A percentile compares a stretch with the other conserved stretches of the same genome.
These are phyloP conservation scores for Sciurus vulgaris DNA, from an alignment of 2,797 vertebrate genomes.

Conservation along the genomic window DNA sequence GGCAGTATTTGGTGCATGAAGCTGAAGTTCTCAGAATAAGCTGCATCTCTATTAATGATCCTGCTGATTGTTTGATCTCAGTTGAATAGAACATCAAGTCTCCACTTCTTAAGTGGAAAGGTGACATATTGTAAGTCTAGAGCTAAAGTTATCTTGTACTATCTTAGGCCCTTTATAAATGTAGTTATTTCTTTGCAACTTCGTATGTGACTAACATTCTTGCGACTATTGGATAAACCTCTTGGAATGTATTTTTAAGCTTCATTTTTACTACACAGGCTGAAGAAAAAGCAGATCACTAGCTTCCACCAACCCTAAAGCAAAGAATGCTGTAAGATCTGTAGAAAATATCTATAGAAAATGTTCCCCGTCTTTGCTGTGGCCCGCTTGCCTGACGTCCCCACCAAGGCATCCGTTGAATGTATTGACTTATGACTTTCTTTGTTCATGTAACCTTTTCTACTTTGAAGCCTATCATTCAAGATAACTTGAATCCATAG, in stretches of 20 bases:
- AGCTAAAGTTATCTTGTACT: neutral
- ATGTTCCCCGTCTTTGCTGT: neutral
- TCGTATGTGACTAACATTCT: neutral
- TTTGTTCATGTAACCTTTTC: neutral
- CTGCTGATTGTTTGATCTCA: neutral
- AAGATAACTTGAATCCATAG: neutral
- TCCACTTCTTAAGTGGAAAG: neutral
- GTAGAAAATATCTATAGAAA: neutral
- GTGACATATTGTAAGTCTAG: neutral
- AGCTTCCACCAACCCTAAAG: neutral
- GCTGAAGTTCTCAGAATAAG: neutral
- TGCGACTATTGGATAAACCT: neutral
- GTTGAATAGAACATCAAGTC: neutral
- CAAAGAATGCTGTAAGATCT: neutral
- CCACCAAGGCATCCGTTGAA: neutral
- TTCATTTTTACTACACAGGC: neutral
- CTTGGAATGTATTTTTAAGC: neutral
- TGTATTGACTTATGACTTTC: neutral
- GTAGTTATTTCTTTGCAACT: neutral
- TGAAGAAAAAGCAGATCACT: neutral
- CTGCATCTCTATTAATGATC: neutral
- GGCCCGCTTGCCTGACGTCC: too few relatives aligned
- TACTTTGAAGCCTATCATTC: neutral
- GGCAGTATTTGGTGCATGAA: neutral
- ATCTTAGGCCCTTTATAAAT: neutral